A percentile compares a stretch with the other conserved stretches of the same genome.
phyloP scores from a whole-genome alignment of 2,113 vertebrate genomes.

The Chamaetylas fuelleborni region DNA sequence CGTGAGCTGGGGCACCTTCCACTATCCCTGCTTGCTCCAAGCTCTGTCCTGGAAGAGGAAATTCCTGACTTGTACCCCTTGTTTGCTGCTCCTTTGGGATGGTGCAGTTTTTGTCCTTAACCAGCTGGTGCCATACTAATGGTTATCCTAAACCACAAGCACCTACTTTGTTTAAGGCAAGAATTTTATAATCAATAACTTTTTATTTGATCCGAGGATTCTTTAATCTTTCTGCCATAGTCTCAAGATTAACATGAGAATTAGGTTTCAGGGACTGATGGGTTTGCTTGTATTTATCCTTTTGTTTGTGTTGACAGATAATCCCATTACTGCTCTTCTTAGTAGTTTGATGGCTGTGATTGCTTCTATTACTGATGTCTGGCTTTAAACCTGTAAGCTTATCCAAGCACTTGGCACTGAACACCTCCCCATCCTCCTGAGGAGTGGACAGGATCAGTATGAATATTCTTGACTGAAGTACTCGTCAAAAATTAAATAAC shows the following conservation, averaged over 20 bases:
- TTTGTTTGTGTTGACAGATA: slow-evolving; percentile 66
- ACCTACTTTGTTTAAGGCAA: background rate
- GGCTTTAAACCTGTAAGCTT: slow-evolving; percentile 8
- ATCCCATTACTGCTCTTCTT: slow-evolving; percentile 54
- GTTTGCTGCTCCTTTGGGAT: background rate
- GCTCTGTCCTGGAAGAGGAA: background rate
- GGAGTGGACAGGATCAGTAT: background rate
- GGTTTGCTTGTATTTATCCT: slow-evolving; percentile 54
- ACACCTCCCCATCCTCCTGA: background rate
- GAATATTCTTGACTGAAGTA: slow-evolving; percentile 1
- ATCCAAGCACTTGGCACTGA: background rate
- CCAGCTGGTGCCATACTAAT: background rate
- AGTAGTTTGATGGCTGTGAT: slow-evolving; percentile 23
- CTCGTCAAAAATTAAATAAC: background rate
- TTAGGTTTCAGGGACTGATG: slow-evolving; percentile 19
- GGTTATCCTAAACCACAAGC: background rate
- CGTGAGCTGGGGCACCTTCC: background rate
- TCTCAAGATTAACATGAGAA: slow-evolving; percentile 38
- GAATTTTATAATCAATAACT: slow-evolving; percentile 28
- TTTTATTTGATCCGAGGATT: background rate
- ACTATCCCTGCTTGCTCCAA: background rate
- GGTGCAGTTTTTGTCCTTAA: background rate
- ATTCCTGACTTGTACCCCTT: background rate
- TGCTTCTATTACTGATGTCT: slow-evolving; percentile 43
- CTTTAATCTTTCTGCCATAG: slow-evolving; percentile 12